Evolutionary conservation across 2,888 invertebrate species (phyloP), one percentile per base, ranked within the genome.

Genomic region (Heteromyza rotundicornis): DNA sequence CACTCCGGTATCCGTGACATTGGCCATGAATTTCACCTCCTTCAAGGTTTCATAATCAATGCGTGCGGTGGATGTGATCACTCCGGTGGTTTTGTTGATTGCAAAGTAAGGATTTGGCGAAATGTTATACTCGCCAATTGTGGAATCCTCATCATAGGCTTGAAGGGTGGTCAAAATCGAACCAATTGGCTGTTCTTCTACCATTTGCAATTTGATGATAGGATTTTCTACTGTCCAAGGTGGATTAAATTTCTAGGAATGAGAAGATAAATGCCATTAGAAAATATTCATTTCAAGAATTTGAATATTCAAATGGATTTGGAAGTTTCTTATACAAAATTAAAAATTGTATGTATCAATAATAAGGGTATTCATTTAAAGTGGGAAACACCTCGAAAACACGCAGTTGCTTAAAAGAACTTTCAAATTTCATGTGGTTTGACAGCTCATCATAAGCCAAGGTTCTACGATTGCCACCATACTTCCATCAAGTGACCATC

Each of bases 11-110:
- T 97, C 97, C 70, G 88, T 91, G 0, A 94, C 96, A 1, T 90
- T 85, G 0, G 94, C 89, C 0, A 89, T 90, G 77, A 96, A 94
- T 78, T 91, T 90, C 2, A 94, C 85, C 49, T 86, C 86, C 69
- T 91, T 90, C 0, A 90, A 85, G 70, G 87, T 85, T 79, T 97
- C 97, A 80, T 90, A 96, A 83, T 97, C 96, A 56, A 97, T 89
- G 14, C 90, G 86, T 68, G 90, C 87, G 32, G 87, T 89, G 0
- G 91, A 90, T 72, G 89, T 90, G 1, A 96, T 90, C 3, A 73
- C 81, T 85, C 94, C 95, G 57, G 93, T 92, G 5, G 89, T 87
- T 76, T 91, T 90, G 78, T 95, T 91, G 44, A 95, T 90, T 61
- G 87, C 86, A 80, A 95, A 94, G 80, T 91, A 93, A 0, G 90